Conservation (phyloP, 2,888 invertebrate species). For the Caenorhabditis sinica region DNA sequence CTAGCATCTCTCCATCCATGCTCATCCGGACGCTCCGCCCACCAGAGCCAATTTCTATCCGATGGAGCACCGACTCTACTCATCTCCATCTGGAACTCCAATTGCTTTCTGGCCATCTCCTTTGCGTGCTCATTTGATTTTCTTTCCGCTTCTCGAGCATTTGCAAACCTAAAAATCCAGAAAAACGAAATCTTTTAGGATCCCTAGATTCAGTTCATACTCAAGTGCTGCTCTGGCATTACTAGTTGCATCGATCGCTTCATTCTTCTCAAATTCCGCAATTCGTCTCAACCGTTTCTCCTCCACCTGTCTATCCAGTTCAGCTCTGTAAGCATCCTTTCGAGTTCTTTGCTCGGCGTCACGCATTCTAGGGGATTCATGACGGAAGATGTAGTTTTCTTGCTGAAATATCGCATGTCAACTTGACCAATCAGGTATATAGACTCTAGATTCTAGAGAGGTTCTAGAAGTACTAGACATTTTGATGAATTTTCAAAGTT, state of each 20-base stretch:
- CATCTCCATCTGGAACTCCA: constrained; percentile 75
- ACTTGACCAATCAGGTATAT: too few relatives aligned
- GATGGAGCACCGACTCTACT: constrained; percentile 55
- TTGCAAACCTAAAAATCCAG: constrained; percentile 67
- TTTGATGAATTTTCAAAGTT: too few relatives aligned
- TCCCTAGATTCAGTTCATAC: constrained; percentile 22
- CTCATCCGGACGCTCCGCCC: constrained; percentile 76
- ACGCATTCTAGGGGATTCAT: constrained; percentile 60
- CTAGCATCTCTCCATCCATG: constrained; percentile 76
- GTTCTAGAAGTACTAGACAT: too few relatives aligned
- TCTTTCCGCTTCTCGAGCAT: constrained; percentile 63
- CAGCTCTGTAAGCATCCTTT: constrained; percentile 66
- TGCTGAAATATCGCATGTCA: too few relatives aligned
- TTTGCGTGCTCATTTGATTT: constrained; percentile 65
- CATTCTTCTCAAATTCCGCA: constrained; percentile 67
- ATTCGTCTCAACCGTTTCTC: constrained; percentile 66
- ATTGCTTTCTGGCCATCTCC: constrained; percentile 66
- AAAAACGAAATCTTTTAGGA: not conserved
- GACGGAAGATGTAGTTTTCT: constrained; percentile 72
- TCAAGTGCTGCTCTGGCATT: constrained; percentile 72
- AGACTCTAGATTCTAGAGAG: too few relatives aligned
- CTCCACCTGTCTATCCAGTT: constrained; percentile 70
- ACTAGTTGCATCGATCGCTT: constrained; percentile 71
- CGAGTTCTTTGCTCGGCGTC: constrained; percentile 46
- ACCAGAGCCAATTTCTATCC: constrained; percentile 73